phyloP scores from a whole-genome alignment of 2,797 vertebrate genomes.

The Vultur gryphus region DNA sequence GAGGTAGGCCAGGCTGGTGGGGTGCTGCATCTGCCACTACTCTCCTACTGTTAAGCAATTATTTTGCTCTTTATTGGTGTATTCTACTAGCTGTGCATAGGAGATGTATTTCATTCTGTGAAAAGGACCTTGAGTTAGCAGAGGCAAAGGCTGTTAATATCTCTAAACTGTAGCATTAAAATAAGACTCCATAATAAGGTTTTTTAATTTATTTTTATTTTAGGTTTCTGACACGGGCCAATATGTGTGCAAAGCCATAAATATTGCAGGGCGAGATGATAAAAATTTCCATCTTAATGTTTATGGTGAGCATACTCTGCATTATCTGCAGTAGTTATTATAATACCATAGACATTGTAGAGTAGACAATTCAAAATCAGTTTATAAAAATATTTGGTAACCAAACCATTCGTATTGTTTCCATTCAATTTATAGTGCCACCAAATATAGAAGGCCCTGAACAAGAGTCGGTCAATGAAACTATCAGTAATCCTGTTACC shows the following conservation, averaged over 20 bases:
- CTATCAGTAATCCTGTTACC: slow-evolving; percentile 85
- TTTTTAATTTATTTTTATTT: slow-evolving; percentile 37
- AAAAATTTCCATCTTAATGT: slow-evolving; percentile 96
- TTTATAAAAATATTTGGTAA: neutral
- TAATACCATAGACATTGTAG: neutral
- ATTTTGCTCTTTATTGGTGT: neutral
- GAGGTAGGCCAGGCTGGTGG: slow-evolving; percentile 77
- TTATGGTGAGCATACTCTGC: slow-evolving; percentile 79
- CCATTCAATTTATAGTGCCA: slow-evolving; percentile 78
- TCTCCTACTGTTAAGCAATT: neutral
- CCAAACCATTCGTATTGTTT: neutral
- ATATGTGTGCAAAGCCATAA: slow-evolving; percentile 93
- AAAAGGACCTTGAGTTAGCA: neutral
- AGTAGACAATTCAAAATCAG: neutral
- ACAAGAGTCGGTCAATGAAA: slow-evolving; percentile 81
- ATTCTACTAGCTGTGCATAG: fast-evolving
- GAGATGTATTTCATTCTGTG: neutral
- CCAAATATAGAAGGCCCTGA: slow-evolving; percentile 87
- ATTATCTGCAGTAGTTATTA: neutral
- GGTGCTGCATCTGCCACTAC: neutral
- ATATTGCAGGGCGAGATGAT: slow-evolving; percentile 91
- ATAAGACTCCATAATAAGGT: neutral
- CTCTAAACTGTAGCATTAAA: neutral
- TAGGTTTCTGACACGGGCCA: slow-evolving; percentile 96
- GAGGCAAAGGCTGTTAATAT: neutral